phyloP scores from a whole-genome alignment of 2,888 invertebrate genomes.

The Monochamus alternatus region DNA sequence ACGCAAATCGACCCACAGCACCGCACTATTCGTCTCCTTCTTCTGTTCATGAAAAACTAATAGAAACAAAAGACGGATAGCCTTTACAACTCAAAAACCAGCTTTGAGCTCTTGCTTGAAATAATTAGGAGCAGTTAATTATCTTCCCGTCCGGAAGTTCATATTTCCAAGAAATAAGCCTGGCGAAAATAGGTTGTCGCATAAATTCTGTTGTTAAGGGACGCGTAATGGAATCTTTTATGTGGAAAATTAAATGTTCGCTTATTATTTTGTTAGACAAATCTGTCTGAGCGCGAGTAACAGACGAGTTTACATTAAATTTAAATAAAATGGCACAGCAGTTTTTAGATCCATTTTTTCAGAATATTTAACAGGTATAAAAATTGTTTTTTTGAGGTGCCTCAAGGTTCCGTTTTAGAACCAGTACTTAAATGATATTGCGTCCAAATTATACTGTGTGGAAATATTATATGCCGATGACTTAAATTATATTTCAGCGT shows the following conservation, averaged over 20 bases:
- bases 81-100: conserved; percentile 17
- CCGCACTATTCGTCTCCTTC: conserved; percentile 9
- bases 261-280: conserved; percentile 15
- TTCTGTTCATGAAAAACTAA: conserved; percentile 20
- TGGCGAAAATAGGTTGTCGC: conserved; percentile 2
- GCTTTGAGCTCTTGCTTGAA: conserved; percentile 10
- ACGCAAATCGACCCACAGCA: conserved; percentile 23
- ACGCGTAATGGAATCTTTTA: conserved; percentile 3
- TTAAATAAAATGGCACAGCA: background rate
- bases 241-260: conserved; percentile 8
- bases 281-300: background rate
- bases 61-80: conserved; percentile 22
- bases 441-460: too few relatives aligned
- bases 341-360: too few relatives aligned
- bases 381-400: too few relatives aligned
- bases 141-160: conserved; percentile 19
- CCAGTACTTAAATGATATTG: too few relatives aligned
- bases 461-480: too few relatives aligned
- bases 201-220: background rate
- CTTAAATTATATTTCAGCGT: too few relatives aligned
- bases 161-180: conserved; percentile 16
- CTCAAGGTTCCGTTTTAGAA: too few relatives aligned
- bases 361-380: too few relatives aligned
- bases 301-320: conserved; percentile 18
- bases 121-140: conserved; percentile 29